Base-by-base conservation (phyloP, 2,113 vertebrate species). In the Calyptomena viridis region DNA sequence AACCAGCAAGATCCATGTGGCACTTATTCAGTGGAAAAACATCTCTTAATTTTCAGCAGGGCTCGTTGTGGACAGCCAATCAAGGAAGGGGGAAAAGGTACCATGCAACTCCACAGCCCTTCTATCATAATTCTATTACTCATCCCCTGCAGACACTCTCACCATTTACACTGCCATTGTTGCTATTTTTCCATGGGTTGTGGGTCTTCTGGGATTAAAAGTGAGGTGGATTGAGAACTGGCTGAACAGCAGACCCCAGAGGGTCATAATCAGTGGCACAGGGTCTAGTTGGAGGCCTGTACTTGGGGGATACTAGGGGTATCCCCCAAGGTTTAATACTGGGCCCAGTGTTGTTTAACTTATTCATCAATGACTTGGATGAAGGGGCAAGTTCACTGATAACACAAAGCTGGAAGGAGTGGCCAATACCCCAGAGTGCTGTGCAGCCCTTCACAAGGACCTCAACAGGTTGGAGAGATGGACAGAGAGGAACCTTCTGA, bases 341-440 rank as follows among this genome's bases (percentile, higher is more conserved):
- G 31, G 2, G 5, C 25, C 31, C 31, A 71, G 12, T 5, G 17
- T 1, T 14, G 33, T 30, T 82, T 84, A 47, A 55, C 9, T 23
- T 35, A 9, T 2, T 53, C 21, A 62, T 42, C 31, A 37, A 0
- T 28, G 22, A 69, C 40, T 49, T 9, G 9, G 30, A 35, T 14
- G 47, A 47, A 82, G n/a, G 9, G 21, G 14, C 21, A 35, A 62
- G 30, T 27, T 62, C 40, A 15, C 20, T 13, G n/a, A 31, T 17
- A 16, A 35, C 18, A 40, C 21, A 62, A 31, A 55, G 14, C 21
- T 49, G n/a, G 1, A 8, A 76, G 18, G 35, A 55, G 21, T 9
- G 14, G 17, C 2, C 0, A 0, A 8, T 11, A 47, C 4, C 20
- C 11, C 40, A 35, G 24, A 18, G 46, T 1, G 33, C 39, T n/a